These are phyloP conservation scores for Eristalis tenax DNA, from an alignment of 2,888 invertebrate species.

Conservation along the genomic window DNA sequence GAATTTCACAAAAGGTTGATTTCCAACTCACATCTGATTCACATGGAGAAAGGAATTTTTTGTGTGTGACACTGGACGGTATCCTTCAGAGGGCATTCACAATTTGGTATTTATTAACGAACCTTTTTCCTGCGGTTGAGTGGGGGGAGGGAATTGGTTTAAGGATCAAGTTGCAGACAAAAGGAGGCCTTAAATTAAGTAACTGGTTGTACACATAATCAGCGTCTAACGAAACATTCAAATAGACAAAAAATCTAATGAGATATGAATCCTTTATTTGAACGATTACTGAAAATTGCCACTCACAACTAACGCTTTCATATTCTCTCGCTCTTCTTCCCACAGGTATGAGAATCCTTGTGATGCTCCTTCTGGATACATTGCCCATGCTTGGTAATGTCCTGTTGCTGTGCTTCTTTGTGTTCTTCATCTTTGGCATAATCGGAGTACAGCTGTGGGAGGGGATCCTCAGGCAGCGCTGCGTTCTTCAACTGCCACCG, in stretches of 20 bases:
- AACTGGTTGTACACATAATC: too few relatives aligned
- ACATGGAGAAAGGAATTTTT: background rate
- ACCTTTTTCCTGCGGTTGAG: background rate
- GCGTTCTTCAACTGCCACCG: constrained; percentile 89
- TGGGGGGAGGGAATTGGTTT: too few relatives aligned
- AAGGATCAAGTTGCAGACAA: too few relatives aligned
- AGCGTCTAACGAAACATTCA: too few relatives aligned
- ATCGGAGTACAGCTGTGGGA: constrained; percentile 99
- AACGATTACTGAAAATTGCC: too few relatives aligned
- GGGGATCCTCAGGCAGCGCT: constrained; percentile 96
- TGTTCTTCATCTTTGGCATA: constrained; percentile 99
- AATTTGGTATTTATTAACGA: background rate
- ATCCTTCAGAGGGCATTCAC: background rate
- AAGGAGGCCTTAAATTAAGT: too few relatives aligned
- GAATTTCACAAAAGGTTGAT: background rate
- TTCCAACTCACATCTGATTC: background rate
- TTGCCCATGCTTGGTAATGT: constrained; percentile 99
- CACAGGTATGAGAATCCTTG: constrained; percentile 98
- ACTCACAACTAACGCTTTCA: too few relatives aligned
- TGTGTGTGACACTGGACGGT: background rate
- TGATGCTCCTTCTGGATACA: constrained; percentile 98
- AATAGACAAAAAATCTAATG: too few relatives aligned
- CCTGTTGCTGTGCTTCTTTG: constrained; percentile 98
- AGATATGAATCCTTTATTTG: too few relatives aligned
- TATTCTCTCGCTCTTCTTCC: background rate